Conservation (phyloP, 2,888 invertebrate genomes). For the Temnothorax unifasciatus region DNA sequence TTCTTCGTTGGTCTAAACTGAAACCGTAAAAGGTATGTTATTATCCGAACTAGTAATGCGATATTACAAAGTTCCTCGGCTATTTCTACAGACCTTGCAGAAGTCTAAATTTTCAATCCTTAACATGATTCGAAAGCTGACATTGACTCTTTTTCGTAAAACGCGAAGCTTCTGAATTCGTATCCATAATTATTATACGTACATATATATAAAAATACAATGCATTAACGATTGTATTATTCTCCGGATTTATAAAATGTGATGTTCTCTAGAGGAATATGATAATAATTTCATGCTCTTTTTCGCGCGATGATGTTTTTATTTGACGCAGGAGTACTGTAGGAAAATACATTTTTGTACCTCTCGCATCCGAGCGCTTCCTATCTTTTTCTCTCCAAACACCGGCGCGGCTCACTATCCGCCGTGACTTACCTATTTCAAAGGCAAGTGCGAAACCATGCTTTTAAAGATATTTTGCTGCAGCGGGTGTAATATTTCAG, state of each 20-base stretch:
- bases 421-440: conserved; percentile 43
- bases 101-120: neutral
- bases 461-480: conserved; percentile 44
- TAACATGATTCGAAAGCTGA: neutral
- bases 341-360: conserved; percentile 29
- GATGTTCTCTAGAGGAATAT: neutral
- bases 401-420: neutral
- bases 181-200: neutral
- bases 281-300: conserved; percentile 14
- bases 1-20: conserved; percentile 79
- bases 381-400: neutral
- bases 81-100: neutral
- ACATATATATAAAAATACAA: neutral
- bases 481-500: conserved; percentile 44
- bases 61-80: conserved; percentile 56
- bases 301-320: conserved; percentile 14
- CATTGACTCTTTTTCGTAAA: conserved; percentile 17
- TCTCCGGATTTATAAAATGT: neutral
- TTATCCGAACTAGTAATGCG: conserved; percentile 68
- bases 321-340: conserved; percentile 25
- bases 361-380: neutral
- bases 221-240: neutral
- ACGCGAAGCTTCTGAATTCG: neutral
- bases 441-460: conserved; percentile 49
- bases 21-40: conserved; percentile 77